A percentile compares a stretch with the other conserved stretches of the same genome.
These are phyloP conservation scores for Pectinophora gossypiella DNA, from an alignment of 1,140 invertebrate species.

Conservation along the genomic window DNA sequence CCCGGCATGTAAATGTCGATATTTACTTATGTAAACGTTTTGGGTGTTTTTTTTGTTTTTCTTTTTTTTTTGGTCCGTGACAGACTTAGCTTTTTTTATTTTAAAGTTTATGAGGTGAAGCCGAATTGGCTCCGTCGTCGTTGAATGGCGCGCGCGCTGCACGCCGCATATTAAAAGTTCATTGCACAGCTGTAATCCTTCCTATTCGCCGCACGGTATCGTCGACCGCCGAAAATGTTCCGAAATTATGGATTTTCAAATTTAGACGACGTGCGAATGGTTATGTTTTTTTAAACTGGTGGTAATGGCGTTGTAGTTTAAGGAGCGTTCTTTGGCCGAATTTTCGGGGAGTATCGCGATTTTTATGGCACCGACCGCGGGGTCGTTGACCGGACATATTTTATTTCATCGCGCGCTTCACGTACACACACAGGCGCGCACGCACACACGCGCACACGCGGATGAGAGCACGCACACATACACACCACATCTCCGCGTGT, in stretches of 20 bases:
- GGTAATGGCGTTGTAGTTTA: constrained; percentile 14
- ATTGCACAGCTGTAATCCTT: constrained; percentile 43
- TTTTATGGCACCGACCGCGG: constrained; percentile 72
- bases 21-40: not conserved
- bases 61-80: constrained; percentile 9
- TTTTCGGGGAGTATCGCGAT: constrained; percentile 72
- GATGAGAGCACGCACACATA: constrained; percentile 45
- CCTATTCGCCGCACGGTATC: constrained; percentile 20
- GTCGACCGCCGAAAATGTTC: constrained; percentile 8
- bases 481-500: constrained; percentile 54
- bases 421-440: constrained; percentile 40
- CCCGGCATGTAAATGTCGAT: not conserved
- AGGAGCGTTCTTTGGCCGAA: constrained; percentile 49
- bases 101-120: constrained; percentile 3
- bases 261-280: constrained; percentile 5
- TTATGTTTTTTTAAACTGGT: not conserved
- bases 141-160: constrained; percentile 24
- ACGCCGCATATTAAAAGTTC: constrained; percentile 45
- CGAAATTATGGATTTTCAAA: constrained; percentile 9
- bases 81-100: not conserved
- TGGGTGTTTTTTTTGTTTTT: constrained; percentile 20
- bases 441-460: constrained; percentile 28
- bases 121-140: constrained; percentile 2
- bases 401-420: constrained; percentile 74
- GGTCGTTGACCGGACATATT: constrained; percentile 74